Evolutionary conservation across 2,797 vertebrate genomes (phyloP).

Genomic region (Hozukius guyotensis): DNA sequence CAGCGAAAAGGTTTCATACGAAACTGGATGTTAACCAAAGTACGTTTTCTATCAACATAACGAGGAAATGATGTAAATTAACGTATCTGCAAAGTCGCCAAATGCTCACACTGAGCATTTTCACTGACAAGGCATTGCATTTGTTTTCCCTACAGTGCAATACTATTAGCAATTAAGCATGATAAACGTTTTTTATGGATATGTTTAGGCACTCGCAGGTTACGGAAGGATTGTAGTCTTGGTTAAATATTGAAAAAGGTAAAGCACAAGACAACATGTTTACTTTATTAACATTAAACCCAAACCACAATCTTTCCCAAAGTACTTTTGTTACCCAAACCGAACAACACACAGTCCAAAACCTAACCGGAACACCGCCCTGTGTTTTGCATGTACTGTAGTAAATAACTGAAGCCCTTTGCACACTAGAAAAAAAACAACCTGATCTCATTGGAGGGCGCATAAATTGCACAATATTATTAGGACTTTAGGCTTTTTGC

Average conservation of each 20-base stretch:
- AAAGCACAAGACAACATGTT: background rate
- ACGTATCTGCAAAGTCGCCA: background rate
- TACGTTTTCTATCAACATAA: background rate
- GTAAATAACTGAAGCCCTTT: background rate
- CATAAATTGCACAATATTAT: too few relatives aligned
- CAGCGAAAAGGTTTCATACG: background rate
- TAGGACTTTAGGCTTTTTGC: too few relatives aligned
- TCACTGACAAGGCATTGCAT: background rate
- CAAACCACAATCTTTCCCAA: background rate
- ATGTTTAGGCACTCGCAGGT: background rate
- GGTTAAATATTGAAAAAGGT: background rate
- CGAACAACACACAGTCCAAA: background rate
- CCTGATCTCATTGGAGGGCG: too few relatives aligned
- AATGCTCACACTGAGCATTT: background rate
- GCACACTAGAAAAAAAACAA: background rate
- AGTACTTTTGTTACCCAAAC: background rate
- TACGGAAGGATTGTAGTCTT: background rate
- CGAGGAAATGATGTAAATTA: background rate
- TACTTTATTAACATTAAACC: background rate
- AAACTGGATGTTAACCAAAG: background rate
- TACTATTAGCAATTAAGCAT: background rate
- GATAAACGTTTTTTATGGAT: background rate
- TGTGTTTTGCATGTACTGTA: background rate
- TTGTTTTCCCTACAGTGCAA: background rate
- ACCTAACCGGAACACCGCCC: background rate